These are phyloP conservation scores for Psylliodes chrysocephalus DNA, from an alignment of 2,888 invertebrate species.

Conservation along the genomic window DNA sequence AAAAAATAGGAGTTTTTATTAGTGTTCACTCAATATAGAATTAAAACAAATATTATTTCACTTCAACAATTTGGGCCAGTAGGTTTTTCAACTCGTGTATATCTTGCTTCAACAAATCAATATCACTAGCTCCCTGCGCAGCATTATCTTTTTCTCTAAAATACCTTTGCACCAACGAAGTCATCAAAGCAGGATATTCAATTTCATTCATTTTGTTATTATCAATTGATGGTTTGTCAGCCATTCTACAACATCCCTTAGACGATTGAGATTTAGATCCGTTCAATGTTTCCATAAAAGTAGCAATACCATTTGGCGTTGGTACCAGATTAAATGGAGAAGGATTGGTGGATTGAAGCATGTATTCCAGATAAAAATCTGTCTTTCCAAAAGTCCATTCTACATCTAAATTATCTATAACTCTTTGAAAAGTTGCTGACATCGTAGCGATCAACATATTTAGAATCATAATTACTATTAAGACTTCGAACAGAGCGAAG, in stretches of 20 bases:
- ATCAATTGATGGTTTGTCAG: conserved; percentile 9
- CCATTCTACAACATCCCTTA: conserved; percentile 2
- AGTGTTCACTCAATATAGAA: too few relatives aligned
- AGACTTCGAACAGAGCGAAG: conserved; percentile 75
- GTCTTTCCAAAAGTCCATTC: conserved; percentile 84
- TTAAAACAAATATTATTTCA: not conserved
- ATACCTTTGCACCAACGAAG: conserved; percentile 71
- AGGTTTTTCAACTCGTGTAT: conserved; percentile 61
- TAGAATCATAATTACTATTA: conserved; percentile 76
- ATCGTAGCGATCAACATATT: conserved; percentile 86
- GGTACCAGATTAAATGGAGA: conserved; percentile 79
- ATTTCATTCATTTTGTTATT: conserved; percentile 44
- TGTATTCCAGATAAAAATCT: conserved; percentile 78
- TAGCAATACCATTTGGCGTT: conserved; percentile 66
- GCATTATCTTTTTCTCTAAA: conserved; percentile 67
- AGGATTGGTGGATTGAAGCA: conserved; percentile 75
- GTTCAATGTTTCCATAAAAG: conserved; percentile 66
- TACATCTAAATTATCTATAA: conserved; percentile 74
- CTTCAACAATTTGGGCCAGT: conserved; percentile 55
- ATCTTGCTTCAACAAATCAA: conserved; percentile 65
- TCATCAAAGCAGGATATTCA: conserved; percentile 70
- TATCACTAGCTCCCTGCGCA: conserved; percentile 61
- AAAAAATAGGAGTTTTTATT: too few relatives aligned
- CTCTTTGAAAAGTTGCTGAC: conserved; percentile 79
- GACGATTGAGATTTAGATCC: conserved; percentile 40